phyloP scores from a whole-genome alignment of 2,113 vertebrate genomes.

The Perccottus glenii region DNA sequence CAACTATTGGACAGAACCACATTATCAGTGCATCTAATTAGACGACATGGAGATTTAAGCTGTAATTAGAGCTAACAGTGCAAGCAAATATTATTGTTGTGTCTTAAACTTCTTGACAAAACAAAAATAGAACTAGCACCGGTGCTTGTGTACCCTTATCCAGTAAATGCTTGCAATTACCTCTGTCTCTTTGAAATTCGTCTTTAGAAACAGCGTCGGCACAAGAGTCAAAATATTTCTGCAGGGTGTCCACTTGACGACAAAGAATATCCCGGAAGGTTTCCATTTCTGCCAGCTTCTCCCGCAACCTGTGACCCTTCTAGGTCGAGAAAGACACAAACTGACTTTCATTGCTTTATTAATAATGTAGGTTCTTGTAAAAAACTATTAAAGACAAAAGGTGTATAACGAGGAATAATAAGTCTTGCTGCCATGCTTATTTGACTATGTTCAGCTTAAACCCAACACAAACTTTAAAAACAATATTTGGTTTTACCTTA shows the following conservation, averaged over 20 bases:
- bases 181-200: slow-evolving; percentile 93
- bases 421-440: too few species aligned
- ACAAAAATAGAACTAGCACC: too few species aligned
- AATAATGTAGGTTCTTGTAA: too few species aligned
- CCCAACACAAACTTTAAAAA: not conserved
- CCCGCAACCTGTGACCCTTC: slow-evolving; percentile 95
- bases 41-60: too few species aligned
- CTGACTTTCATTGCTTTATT: not conserved
- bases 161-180: slow-evolving; percentile 66
- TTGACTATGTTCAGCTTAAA: not conserved
- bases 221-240: slow-evolving; percentile 82
- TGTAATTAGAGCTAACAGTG: not conserved
- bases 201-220: slow-evolving; percentile 93
- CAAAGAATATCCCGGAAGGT: slow-evolving; percentile 95
- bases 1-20: slow-evolving; percentile 79
- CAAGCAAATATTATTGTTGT: not conserved
- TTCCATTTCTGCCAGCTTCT: slow-evolving; percentile 99
- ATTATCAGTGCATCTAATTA: not conserved
- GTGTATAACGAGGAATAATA: too few species aligned
- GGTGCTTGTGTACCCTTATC: not conserved
- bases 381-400: too few species aligned
- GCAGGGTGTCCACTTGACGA: slow-evolving; percentile 83
- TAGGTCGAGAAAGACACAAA: slow-evolving; percentile 52
- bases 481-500: slow-evolving; percentile 80
- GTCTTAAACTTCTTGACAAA: too few species aligned